Evolutionary conservation across 2,888 invertebrate genomes (phyloP), one percentile per base, ranked within the genome.

Genomic region (Drosophila austrosaltans): DNA sequence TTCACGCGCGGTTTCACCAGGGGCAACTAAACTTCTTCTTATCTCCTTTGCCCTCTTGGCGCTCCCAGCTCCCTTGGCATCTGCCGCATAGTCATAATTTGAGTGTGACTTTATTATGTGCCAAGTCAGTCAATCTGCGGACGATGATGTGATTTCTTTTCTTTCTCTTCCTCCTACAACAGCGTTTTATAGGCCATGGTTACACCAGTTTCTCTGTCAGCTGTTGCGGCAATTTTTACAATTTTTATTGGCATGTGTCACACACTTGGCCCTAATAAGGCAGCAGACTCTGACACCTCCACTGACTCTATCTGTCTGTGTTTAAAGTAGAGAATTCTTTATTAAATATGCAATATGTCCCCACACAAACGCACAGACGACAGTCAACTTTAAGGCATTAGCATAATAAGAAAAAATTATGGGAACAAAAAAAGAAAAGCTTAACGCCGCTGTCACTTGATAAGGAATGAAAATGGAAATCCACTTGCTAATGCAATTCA

Each of bases 21-120:
- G 75, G 77, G 76, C 77, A 77, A 81, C 77, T 77, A 58, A 72
- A 36, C 22, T 7, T 28, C 40, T 61, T 60, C 65, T 40, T 64
- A 65, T 28, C 56, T 54, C 25, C 44, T 39, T 56, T 48, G 44
- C 36, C 2, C 42, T 42, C 63, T 58, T 53, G 44, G 28, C 56
- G 7, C 63, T 0, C 28, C 0, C 30, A n/a, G 12, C 44, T 39
- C 40, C 64, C 65, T 69, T 86, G 67, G 81, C 87, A 75, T 36
- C 39, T 57, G 57, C 12, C 57, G 79, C 87, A 48, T 48, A 86
- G 73, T 81, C 85, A 76, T 84, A 79, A 82, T 87, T 87, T 87
- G 72, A 71, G 66, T 76, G 80, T 76, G 82, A 87, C 89, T 89
- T 87, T 89, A 89, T 89, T 83, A 89, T 81, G 89, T 87, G 88